Base-by-base conservation (phyloP, 2,888 invertebrate genomes). In the Tenthredo notha region DNA sequence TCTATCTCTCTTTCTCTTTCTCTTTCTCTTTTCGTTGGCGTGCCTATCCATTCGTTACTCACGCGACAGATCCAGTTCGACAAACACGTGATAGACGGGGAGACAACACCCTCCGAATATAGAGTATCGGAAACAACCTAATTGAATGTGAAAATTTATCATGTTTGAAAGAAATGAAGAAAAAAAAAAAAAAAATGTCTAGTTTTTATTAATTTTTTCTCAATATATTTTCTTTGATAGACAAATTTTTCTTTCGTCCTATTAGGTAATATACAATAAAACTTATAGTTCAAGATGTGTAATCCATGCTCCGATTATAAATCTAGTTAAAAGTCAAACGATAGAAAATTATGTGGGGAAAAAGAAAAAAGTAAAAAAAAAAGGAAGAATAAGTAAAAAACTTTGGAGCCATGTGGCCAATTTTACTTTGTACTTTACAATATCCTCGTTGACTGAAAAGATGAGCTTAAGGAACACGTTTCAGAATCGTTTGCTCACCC, bases 31-130 rank as follows among this genome's bases (percentile, higher is more conserved):
- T 70, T 50, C 67, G 67, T 80, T n/a, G 77, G 25, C 88, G 87
- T 88, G 90, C 89, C 89, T 88, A 90, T 92, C 90, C 90, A 89
- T 90, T 90, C 90, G 89, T 90, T 89, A 88, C 90, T 90, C 89
- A 33, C 25, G 88, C 90, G 90, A 90, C 89, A 89, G 90, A 89
- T 89, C 90, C 90, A 90, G 90, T 92, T 92, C 90, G 47, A 47
- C 65, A 47, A 83, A 83, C 70, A 83, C 67, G 65, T 83, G 83
- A 70, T 65, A 18, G 67, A 67, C 43, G 12, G 83, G 83, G 70
- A 67, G 67, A 83, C 83, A 83, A 80, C 70, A 61, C 12, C 29
- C 47, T 21, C 33, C 33, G 40, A 77, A 77, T 77, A 77, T 77
- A 47, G 29, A 54, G 77, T n/a, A 33, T 77, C 25, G 18, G 40